Evolutionary conservation across 92 coral and sea anemone genomes (phyloP).

Genomic region (Hydrozoanthus gracilis): DNA sequence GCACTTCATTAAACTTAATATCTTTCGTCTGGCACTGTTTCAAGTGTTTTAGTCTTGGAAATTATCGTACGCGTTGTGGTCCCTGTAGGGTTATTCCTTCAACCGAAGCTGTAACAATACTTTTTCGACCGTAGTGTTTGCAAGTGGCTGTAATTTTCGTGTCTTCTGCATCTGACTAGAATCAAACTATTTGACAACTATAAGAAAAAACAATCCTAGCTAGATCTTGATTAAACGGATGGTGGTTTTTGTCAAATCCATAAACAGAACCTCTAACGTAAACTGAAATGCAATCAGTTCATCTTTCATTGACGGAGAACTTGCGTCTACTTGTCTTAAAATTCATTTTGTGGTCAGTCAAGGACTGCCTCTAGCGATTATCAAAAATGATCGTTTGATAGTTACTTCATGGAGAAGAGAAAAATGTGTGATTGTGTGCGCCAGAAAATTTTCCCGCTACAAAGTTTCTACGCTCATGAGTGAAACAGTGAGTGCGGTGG

Average conservation of each 20-base stretch:
- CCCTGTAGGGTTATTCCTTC: neutral
- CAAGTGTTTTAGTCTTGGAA: too few relatives aligned
- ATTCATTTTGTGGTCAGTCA: neutral
- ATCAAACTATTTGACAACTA: neutral
- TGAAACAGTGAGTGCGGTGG: too few relatives aligned
- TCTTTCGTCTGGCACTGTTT: too few relatives aligned
- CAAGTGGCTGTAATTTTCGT: neutral
- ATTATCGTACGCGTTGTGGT: too few relatives aligned
- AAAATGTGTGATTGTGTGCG: too few relatives aligned
- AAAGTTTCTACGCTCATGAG: too few relatives aligned
- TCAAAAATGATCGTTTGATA: too few relatives aligned
- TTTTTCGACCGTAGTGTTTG: neutral
- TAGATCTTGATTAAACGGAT: neutral
- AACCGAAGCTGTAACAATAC: neutral
- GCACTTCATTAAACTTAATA: too few relatives aligned
- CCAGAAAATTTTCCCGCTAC: too few relatives aligned
- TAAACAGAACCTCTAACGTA: neutral
- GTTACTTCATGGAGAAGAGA: too few relatives aligned
- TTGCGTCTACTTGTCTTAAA: neutral
- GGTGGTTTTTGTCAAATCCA: neutral
- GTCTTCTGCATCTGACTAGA: neutral
- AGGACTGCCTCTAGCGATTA: too few relatives aligned
- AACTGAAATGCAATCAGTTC: neutral
- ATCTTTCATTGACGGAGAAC: conserved; percentile 1
- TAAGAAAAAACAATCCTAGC: neutral